Percentiles rank a stretch among this genome's conserved stretches.
Evolutionary conservation across 2,888 invertebrate species (phyloP).

Genomic region (Campaea margaritaria): DNA sequence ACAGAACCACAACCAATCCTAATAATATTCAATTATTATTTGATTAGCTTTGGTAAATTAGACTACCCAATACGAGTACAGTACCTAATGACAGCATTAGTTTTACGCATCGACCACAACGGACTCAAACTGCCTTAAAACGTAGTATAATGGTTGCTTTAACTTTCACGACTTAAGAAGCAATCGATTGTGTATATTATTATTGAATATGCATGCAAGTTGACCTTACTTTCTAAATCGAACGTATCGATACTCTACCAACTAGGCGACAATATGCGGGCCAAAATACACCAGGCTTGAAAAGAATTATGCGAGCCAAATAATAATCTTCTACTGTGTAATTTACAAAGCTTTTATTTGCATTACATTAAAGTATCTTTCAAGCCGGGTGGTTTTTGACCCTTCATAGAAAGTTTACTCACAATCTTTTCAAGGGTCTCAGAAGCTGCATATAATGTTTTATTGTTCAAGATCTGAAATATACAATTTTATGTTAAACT

Average conservation of each 20-base stretch:
- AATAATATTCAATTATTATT: slow-evolving; percentile 16
- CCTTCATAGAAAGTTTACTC: slow-evolving; percentile 40
- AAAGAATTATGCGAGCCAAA: no score
- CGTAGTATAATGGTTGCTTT: background rate
- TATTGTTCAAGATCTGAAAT: slow-evolving; percentile 47
- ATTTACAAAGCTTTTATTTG: no score
- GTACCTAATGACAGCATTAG: slow-evolving; percentile 3
- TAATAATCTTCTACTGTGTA: no score
- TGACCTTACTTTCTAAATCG: slow-evolving; percentile 49
- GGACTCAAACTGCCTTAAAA: no score
- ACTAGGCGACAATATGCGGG: background rate
- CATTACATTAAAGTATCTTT: background rate
- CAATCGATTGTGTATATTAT: slow-evolving; percentile 40
- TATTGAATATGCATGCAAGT: slow-evolving; percentile 39
- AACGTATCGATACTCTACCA: slow-evolving; percentile 36
- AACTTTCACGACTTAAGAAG: slow-evolving; percentile 50
- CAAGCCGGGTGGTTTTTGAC: background rate
- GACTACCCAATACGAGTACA: background rate
- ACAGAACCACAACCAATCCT: slow-evolving; percentile 14
- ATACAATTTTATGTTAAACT: slow-evolving; percentile 19
- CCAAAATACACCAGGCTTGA: no score
- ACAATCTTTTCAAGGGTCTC: slow-evolving; percentile 53
- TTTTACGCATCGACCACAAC: background rate
- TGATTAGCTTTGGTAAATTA: slow-evolving; percentile 3
- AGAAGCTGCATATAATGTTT: slow-evolving; percentile 49